Base-by-base conservation (phyloP, 1,140 invertebrate species). In the Nymphalis io region DNA sequence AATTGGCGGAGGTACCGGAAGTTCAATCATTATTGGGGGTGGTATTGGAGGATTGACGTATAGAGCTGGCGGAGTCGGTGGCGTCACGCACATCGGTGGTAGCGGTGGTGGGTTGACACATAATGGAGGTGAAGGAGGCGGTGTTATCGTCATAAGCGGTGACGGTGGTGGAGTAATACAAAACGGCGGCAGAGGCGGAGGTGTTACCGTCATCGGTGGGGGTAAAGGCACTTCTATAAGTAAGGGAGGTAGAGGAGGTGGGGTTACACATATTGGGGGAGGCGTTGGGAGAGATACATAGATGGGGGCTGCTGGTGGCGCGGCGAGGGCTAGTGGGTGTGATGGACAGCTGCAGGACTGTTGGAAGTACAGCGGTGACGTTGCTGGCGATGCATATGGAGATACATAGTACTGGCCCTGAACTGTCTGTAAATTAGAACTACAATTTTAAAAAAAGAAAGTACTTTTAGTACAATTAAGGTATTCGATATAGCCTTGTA, bases 351-450 rank as follows among this genome's bases (percentile, higher is more conserved):
- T 48, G 65, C 82, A 72, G 16, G 76, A 59, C 51, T 69, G 64
- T 15, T 73, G 18, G 6, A 70, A 38, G 44, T 33, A 68, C 3
- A 2, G 44, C 40, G n/a, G 66, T 2, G 73, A 72, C 23, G 74
- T 57, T 5, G 70, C 73, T 4, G 78, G 59, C 6, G 72, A 59
- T 3, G 71, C 64, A 59, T 82, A 85, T n/a, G 79, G 74, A 6
- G 82, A 78, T 2, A 75, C 78, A 74, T 87, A 87, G 39, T 87
- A 89, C 75, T 88, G 84, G 46, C 77, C 78, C 60, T 78, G 71
- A 15, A 70, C 82, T 53, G 75, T 68, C 63, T 55, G 51, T 15
- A 55, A 55, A 55, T 55, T 55, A 51, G 46, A 51, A 20, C 18
- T 11, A 12, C 20, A 10, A 18, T 51, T 16, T 13, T 44, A 6